These are phyloP conservation scores for Drosophila subpulchrella DNA, from an alignment of 1,140 invertebrate species.

Conservation along the genomic window DNA sequence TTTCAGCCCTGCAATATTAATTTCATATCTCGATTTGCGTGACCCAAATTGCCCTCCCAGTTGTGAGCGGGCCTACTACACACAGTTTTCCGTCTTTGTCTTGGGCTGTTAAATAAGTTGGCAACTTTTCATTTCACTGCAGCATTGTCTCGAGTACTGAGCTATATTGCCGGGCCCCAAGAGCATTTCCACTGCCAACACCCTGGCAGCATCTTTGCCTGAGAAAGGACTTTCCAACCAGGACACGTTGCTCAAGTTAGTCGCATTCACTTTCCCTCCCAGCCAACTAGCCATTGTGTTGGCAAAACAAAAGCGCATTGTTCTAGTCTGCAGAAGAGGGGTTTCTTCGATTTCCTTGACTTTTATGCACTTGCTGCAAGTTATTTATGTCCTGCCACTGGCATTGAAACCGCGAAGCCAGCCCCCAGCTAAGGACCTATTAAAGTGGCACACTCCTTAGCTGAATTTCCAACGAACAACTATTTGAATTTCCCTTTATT, in stretches of 20 bases:
- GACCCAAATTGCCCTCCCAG: slow-evolving; percentile 63
- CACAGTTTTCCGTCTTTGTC: slow-evolving; percentile 43
- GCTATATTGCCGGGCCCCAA: slow-evolving; percentile 23
- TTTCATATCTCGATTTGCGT: slow-evolving; percentile 56
- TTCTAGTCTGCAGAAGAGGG: slow-evolving; percentile 51
- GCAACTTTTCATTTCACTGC: slow-evolving; percentile 72
- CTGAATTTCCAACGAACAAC: slow-evolving; percentile 33
- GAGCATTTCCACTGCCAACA: slow-evolving; percentile 30
- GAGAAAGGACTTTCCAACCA: slow-evolving; percentile 34
- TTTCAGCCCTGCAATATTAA: slow-evolving; percentile 44
- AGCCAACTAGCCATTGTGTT: slow-evolving; percentile 56
- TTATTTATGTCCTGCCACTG: slow-evolving; percentile 73
- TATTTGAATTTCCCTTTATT: slow-evolving; percentile 6
- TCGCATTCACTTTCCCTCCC: slow-evolving; percentile 42
- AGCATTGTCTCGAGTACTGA: slow-evolving; percentile 62
- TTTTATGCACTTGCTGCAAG: slow-evolving; percentile 80
- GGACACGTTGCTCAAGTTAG: slow-evolving; percentile 66
- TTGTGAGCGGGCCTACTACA: slow-evolving; percentile 46
- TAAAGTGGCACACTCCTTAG: slow-evolving; percentile 41
- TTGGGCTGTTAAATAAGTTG: slow-evolving; percentile 58
- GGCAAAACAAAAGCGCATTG: slow-evolving; percentile 77
- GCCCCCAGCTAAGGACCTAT: slow-evolving; percentile 30
- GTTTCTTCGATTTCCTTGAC: slow-evolving; percentile 80
- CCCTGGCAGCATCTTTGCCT: slow-evolving; percentile 34
- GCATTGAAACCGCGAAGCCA: slow-evolving; percentile 58